phyloP scores from a whole-genome alignment of 2,888 invertebrate species.

The Tanytarsus gracilentus region DNA sequence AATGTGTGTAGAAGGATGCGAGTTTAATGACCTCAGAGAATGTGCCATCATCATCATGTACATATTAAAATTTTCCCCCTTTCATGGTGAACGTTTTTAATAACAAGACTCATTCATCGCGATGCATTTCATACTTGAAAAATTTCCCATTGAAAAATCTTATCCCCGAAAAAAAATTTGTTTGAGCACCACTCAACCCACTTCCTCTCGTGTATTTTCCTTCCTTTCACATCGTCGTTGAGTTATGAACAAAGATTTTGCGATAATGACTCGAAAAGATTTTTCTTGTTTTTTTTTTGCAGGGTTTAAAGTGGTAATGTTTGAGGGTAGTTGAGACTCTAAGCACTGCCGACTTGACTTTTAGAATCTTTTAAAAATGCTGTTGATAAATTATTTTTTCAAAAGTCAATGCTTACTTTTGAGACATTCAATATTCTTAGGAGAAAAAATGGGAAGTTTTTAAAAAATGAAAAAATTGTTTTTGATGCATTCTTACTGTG shows the following conservation, averaged over 20 bases:
- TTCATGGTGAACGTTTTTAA: not conserved
- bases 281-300: too few relatives aligned
- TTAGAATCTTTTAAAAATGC: too few relatives aligned
- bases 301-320: too few relatives aligned
- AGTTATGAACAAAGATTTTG: not conserved
- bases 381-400: too few relatives aligned
- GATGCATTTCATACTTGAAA: slow-evolving; percentile 9
- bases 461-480: too few relatives aligned
- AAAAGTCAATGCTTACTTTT: too few relatives aligned
- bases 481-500: too few relatives aligned
- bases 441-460: too few relatives aligned
- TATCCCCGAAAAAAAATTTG: not conserved
- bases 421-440: too few relatives aligned
- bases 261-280: slow-evolving; percentile 7
- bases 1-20: not conserved
- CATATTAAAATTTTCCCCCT: not conserved
- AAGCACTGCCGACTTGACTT: too few relatives aligned
- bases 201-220: not conserved
- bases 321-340: too few relatives aligned
- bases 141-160: not conserved
- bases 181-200: slow-evolving; percentile 1
- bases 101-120: slow-evolving; percentile 4
- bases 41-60: not conserved
- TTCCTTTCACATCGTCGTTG: not conserved
- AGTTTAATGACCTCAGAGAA: slow-evolving; percentile 12